Conservation (phyloP, 2,113 vertebrate genomes). For the Psilopsiagon aymara region DNA sequence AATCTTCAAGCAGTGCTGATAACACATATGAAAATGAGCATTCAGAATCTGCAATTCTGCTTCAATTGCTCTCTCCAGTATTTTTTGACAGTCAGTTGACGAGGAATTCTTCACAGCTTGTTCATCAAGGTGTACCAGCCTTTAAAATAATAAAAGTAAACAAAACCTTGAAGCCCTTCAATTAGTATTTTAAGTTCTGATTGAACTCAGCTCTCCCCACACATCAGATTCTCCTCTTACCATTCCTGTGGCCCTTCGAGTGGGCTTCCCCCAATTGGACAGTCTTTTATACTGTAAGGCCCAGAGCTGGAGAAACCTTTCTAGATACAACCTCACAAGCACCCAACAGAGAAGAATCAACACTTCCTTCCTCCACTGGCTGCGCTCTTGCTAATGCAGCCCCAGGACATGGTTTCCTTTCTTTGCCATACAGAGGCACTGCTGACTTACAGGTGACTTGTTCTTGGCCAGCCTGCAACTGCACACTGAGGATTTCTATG, state of each 20-base stretch:
- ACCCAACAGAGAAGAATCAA: background rate
- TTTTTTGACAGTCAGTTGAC: slow-evolving; percentile 3
- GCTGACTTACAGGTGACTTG: background rate
- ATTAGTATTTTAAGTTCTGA: background rate
- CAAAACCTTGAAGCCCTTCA: background rate
- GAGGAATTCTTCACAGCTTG: background rate
- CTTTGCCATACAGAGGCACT: background rate
- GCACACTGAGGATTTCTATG: background rate
- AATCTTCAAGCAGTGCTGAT: slow-evolving; percentile 56
- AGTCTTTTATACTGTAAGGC: background rate
- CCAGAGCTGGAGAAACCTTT: background rate
- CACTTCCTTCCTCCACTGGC: background rate
- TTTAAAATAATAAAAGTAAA: slow-evolving; percentile 38
- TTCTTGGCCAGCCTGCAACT: background rate
- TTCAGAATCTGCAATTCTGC: slow-evolving; percentile 72
- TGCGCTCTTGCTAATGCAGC: background rate
- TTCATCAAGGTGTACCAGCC: background rate
- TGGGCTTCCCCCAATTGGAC: too few species aligned
- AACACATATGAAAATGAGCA: slow-evolving; percentile 60
- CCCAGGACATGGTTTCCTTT: background rate
- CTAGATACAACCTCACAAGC: background rate
- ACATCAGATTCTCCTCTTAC: background rate
- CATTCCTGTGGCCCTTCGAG: background rate
- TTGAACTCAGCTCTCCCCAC: background rate
- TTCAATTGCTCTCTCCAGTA: slow-evolving; percentile 47